A percentile compares a stretch with the other conserved stretches of the same genome.
phyloP scores from a whole-genome alignment of 2,797 vertebrate genomes.

The Yasuhikotakia modesta region DNA sequence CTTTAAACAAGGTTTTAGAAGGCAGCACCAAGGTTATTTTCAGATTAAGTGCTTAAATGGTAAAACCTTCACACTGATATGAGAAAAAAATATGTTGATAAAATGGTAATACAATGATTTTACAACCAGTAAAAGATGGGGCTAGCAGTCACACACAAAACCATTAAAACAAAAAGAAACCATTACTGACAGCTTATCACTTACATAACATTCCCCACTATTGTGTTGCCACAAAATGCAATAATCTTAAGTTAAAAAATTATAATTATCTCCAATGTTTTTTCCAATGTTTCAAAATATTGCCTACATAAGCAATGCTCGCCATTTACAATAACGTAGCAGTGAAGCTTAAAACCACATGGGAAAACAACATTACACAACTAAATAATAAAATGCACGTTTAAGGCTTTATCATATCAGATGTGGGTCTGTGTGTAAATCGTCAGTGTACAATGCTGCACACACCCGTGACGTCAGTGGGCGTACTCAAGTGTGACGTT shows the following conservation, averaged over 20 bases:
- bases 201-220: no score
- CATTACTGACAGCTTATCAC: no score
- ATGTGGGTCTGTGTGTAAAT: neutral
- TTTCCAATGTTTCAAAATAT: no score
- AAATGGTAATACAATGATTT: no score
- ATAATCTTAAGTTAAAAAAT: no score
- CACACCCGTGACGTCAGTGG: slow-evolving; percentile 9
- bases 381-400: neutral
- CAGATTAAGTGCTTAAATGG: neutral
- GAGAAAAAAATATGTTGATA: no score
- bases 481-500: slow-evolving; percentile 22
- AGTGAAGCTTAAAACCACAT: neutral
- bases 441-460: slow-evolving; percentile 6
- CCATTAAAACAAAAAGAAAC: no score
- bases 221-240: no score
- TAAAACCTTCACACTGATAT: neutral
- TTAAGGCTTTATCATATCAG: neutral
- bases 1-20: neutral
- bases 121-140: no score
- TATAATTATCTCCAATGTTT: no score
- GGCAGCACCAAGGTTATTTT: neutral
- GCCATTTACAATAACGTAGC: neutral
- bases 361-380: neutral
- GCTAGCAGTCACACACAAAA: no score
- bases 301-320: no score